A percentile compares a stretch with the other conserved stretches of the same genome.
Conservation (phyloP, 1,140 invertebrate genomes). For the Leptinotarsa lineolata region DNA sequence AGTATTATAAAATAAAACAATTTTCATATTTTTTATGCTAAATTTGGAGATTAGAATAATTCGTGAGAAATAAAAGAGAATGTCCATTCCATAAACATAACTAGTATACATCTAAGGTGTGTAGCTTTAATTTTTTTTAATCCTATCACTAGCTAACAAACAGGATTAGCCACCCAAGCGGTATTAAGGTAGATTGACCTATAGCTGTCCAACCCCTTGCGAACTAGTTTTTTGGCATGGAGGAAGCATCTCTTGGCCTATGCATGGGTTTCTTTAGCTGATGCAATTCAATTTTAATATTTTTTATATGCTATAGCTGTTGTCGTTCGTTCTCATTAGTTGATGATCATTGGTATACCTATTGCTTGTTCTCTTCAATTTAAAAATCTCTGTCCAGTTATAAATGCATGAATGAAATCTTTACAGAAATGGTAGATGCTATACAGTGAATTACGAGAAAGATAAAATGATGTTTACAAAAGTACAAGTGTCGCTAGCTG, state of each 20-base stretch:
- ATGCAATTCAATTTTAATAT: not conserved
- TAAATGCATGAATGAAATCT: no score
- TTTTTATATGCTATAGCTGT: no score
- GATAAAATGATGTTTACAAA: no score
- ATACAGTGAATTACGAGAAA: no score
- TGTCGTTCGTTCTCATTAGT: no score
- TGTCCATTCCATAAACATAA: no score
- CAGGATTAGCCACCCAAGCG: conserved; percentile 45
- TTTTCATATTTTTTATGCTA: no score
- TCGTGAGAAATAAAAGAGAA: no score
- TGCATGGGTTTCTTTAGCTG: not conserved
- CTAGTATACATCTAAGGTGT: not conserved
- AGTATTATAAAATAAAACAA: no score
- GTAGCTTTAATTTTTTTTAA: not conserved
- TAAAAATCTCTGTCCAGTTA: not conserved
- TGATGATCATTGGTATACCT: not conserved
- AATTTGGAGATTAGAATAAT: no score
- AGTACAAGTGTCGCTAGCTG: no score
- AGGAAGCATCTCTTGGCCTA: not conserved
- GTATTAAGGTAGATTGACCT: conserved; percentile 44
- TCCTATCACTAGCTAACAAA: conserved; percentile 43
- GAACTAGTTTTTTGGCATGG: not conserved
- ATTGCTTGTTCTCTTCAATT: not conserved
- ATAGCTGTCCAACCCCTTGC: conserved; percentile 1
- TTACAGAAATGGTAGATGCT: no score